These are phyloP conservation scores for Coptodon bakossiorum DNA, from an alignment of 2,113 vertebrate genomes.

Conservation along the genomic window DNA sequence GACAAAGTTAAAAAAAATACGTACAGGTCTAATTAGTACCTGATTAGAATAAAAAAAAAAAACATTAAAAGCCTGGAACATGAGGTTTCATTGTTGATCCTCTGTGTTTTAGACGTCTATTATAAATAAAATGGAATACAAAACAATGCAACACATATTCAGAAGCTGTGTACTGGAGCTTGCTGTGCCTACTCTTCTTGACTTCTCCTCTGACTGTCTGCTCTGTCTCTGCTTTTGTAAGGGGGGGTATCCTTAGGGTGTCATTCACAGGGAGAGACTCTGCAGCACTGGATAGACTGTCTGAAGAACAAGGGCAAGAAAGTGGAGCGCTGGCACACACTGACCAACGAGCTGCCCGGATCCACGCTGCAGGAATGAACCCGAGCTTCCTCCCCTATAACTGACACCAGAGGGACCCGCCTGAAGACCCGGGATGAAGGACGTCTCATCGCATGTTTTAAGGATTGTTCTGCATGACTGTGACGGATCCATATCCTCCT, in stretches of 20 bases:
- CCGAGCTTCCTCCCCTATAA: not conserved
- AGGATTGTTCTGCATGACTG: constrained; percentile 50
- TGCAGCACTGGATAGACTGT: constrained; percentile 84
- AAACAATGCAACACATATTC: not conserved
- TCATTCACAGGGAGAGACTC: constrained; percentile 77
- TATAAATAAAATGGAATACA: not conserved
- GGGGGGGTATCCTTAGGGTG: constrained; percentile 81
- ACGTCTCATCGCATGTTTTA: constrained; percentile 29
- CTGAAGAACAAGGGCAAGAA: constrained; percentile 79
- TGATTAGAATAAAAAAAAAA: not conserved
- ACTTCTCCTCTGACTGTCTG: not conserved
- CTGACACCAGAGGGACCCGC: not conserved
- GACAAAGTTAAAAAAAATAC: not conserved
- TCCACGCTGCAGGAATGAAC: constrained; percentile 70
- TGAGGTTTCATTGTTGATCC: not conserved
- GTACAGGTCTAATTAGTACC: not conserved
- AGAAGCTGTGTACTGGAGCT: not conserved
- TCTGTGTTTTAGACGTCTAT: not conserved
- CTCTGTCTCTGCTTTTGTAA: constrained; percentile 17
- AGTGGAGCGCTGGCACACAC: constrained; percentile 85
- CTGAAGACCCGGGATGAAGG: not conserved
- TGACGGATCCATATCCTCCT: constrained; percentile 18
- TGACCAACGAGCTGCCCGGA: constrained; percentile 84
- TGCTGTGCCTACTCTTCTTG: not conserved
- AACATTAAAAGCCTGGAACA: not conserved